Evolutionary conservation across 2,888 invertebrate species (phyloP).

Genomic region (Bombylius discolor): DNA sequence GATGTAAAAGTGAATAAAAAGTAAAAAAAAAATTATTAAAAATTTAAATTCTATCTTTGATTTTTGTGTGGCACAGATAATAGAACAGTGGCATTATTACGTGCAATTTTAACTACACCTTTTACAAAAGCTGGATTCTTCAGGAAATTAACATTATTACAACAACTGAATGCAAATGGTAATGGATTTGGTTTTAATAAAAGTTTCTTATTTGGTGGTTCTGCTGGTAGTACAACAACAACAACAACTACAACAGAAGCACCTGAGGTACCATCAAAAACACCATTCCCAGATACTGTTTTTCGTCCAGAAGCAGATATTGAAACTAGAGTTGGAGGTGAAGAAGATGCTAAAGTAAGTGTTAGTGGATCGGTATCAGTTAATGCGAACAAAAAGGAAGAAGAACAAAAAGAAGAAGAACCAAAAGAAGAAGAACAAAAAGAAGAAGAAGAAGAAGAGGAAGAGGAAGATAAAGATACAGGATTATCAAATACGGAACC

Average conservation of each 20-base stretch:
- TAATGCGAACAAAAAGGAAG: background rate
- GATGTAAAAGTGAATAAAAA: background rate
- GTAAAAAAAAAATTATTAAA: background rate
- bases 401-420: too few species aligned
- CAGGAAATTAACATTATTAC: background rate
- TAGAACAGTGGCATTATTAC: background rate
- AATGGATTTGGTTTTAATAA: background rate
- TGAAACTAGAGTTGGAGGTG: background rate
- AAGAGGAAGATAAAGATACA: background rate
- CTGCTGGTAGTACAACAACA: background rate
- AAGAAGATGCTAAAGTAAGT: background rate
- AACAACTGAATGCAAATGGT: background rate
- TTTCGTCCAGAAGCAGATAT: background rate
- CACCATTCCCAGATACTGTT: background rate
- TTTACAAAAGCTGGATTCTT: background rate
- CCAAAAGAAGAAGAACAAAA: too few species aligned
- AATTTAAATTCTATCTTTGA: background rate
- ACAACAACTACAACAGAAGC: background rate
- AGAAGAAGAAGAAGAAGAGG: too few species aligned
- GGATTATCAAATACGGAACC: background rate
- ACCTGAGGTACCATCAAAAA: background rate
- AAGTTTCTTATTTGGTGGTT: background rate
- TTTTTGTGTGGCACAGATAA: background rate
- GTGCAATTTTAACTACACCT: background rate
- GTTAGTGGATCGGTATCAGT: background rate